Conservation (phyloP, 2,797 vertebrate genomes). For the Hylomyscus alleni region DNA sequence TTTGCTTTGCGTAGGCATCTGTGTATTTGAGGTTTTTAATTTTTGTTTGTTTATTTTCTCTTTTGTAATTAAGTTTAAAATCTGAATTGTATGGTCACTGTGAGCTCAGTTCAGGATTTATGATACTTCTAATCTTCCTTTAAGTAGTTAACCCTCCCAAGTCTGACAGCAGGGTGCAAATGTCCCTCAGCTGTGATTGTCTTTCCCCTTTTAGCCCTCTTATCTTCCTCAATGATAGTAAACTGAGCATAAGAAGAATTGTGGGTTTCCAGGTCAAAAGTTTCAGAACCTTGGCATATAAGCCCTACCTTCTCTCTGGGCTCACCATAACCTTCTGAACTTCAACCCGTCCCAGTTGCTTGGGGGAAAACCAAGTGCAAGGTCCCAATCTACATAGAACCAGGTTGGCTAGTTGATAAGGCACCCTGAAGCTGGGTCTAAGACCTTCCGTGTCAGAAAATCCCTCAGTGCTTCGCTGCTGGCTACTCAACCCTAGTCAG, state of each 20-base stretch:
- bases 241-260: conserved; percentile 31
- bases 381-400: background rate
- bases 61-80: conserved; percentile 29
- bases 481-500: background rate
- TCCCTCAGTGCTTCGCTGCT: background rate
- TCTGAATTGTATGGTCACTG: conserved; percentile 19
- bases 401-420: background rate
- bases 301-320: background rate
- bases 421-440: background rate
- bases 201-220: background rate
- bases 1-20: background rate
- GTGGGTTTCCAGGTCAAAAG: conserved; percentile 70
- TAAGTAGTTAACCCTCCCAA: conserved; percentile 71
- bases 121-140: conserved; percentile 46
- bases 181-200: background rate
- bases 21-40: background rate
- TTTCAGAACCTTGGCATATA: conserved; percentile 60
- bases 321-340: conserved; percentile 48
- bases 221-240: conserved; percentile 36
- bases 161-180: background rate
- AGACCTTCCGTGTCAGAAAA: conserved; percentile 21
- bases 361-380: background rate
- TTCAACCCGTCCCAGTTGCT: conserved; percentile 49
- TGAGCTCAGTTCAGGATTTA: conserved; percentile 1
- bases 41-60: background rate